phyloP scores from a whole-genome alignment of 2,888 invertebrate genomes.

The Phoronis australis region DNA sequence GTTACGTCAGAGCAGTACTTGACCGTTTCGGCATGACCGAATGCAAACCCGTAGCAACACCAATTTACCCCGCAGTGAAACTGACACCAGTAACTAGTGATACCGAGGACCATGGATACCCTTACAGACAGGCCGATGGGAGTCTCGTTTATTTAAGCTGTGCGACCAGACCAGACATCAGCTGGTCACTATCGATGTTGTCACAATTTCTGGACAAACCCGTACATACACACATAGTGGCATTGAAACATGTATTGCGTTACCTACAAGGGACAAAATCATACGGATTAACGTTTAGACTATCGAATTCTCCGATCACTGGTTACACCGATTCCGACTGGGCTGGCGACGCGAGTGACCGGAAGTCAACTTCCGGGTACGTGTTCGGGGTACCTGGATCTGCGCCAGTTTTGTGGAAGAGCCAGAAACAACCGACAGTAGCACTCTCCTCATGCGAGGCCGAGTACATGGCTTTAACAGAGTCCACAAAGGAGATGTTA shows the following conservation, averaged over 20 bases:
- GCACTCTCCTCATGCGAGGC: slow-evolving; percentile 21
- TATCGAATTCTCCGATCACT: neutral
- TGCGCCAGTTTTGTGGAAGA: slow-evolving; percentile 12
- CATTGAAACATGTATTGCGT: slow-evolving; percentile 2
- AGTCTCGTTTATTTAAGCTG: slow-evolving; percentile 8
- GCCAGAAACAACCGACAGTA: slow-evolving; percentile 15
- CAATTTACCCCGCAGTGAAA: neutral
- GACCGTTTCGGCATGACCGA: neutral
- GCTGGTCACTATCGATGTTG: slow-evolving; percentile 8
- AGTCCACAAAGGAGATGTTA: slow-evolving; percentile 17
- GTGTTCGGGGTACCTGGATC: slow-evolving; percentile 5
- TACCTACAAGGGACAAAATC: slow-evolving; percentile 4
- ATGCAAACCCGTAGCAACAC: neutral
- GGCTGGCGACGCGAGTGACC: neutral
- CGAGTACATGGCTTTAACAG: slow-evolving; percentile 21
- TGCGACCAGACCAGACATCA: slow-evolving; percentile 9
- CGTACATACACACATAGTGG: neutral
- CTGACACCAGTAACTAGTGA: neutral
- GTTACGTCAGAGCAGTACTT: slow-evolving; percentile 7
- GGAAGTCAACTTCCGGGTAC: slow-evolving; percentile 5
- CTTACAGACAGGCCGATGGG: slow-evolving; percentile 3
- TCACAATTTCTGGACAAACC: slow-evolving; percentile 12
- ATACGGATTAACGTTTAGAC: neutral
- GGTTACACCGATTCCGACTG: slow-evolving; percentile 8
- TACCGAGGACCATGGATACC: neutral